Conservation (phyloP, 2,888 invertebrate genomes). For the Andrena haemorrhoa region DNA sequence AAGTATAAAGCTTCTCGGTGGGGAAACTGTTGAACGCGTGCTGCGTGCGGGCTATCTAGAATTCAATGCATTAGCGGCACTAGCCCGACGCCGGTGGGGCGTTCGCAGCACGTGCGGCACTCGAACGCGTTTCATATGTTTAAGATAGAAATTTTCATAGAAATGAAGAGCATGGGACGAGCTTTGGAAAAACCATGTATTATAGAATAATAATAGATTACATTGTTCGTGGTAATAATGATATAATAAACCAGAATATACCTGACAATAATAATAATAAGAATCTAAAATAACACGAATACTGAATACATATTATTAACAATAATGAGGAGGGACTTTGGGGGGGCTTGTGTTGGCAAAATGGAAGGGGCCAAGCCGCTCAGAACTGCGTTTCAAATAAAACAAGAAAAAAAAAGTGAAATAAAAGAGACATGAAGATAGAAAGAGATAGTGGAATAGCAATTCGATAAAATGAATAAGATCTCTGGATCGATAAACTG, state of each 20-base stretch:
- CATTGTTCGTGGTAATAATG: constrained; percentile 72
- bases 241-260: constrained; percentile 75
- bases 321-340: constrained; percentile 67
- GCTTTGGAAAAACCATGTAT: constrained; percentile 74
- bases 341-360: constrained; percentile 45
- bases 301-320: constrained; percentile 79
- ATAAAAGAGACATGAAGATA: background rate
- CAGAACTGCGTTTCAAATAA: constrained; percentile 56
- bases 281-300: constrained; percentile 79
- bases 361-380: constrained; percentile 68
- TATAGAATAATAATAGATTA: constrained; percentile 77
- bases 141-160: background rate
- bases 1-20: too few relatives aligned
- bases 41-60: background rate
- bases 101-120: too few relatives aligned
- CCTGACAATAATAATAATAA: constrained; percentile 71
- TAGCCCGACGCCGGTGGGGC: too few relatives aligned
- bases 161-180: constrained; percentile 29
- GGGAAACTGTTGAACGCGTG: too few relatives aligned
- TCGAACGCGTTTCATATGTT: background rate
- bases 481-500: constrained; percentile 36
- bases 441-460: background rate
- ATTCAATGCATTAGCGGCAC: background rate
- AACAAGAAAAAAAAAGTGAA: constrained; percentile 31
- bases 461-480: constrained; percentile 48